Evolutionary conservation across 53 echinoderm and acorn worm genomes (phyloP).

Genomic region (Patiria pectinifera): DNA sequence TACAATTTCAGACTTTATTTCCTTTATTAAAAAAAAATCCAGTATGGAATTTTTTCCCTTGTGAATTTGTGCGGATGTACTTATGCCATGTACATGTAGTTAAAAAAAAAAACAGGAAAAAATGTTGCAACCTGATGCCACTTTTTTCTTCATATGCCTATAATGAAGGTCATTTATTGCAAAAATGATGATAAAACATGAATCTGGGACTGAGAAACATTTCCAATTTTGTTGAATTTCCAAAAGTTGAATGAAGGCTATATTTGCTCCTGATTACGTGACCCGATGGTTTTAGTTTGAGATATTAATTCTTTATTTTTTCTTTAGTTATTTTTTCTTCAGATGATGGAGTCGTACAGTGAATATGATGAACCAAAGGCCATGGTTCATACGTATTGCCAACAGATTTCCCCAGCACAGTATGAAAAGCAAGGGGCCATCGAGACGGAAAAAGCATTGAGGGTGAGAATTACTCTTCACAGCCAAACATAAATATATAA

Average conservation of each 20-base stretch:
- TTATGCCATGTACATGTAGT: neutral
- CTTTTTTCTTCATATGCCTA: too few species aligned
- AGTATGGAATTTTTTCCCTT: too few species aligned
- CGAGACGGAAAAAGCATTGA: constrained; percentile 77
- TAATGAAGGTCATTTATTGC: too few species aligned
- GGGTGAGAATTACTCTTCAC: constrained; percentile 57
- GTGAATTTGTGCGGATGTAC: too few species aligned
- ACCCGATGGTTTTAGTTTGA: too few species aligned
- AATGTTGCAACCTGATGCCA: neutral
- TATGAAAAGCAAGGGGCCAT: constrained; percentile 73
- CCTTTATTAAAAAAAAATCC: too few species aligned
- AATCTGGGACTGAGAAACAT: too few species aligned
- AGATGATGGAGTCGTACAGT: constrained; percentile 82
- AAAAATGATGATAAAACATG: too few species aligned
- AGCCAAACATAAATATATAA: neutral
- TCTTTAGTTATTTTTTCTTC: neutral
- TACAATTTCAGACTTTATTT: too few species aligned
- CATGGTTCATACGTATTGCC: constrained; percentile 71
- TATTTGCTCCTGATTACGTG: too few species aligned
- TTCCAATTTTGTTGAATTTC: too few species aligned
- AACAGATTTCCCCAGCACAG: constrained; percentile 67
- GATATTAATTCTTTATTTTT: neutral
- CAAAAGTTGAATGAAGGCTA: too few species aligned
- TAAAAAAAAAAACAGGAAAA: neutral
- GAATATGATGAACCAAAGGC: constrained; percentile 87